phyloP scores from a whole-genome alignment of 2,888 invertebrate genomes.

The Malachius bipustulatus region DNA sequence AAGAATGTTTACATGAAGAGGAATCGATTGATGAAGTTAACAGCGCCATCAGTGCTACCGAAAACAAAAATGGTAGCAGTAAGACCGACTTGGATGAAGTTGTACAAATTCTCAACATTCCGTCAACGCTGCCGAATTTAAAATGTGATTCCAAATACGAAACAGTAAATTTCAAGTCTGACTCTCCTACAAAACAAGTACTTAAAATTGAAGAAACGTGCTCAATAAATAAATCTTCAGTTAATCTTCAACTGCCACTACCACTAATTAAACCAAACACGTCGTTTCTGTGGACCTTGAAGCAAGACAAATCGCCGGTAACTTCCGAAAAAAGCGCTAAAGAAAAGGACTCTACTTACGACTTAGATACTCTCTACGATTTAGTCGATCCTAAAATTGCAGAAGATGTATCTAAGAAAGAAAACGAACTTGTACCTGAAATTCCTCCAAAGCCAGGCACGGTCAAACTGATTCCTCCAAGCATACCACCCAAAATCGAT shows the following conservation, averaged over 20 bases:
- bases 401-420: constrained; percentile 5
- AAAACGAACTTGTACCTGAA: constrained; percentile 11
- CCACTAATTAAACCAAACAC: constrained; percentile 45
- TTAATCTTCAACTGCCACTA: not conserved
- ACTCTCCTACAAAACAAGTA: constrained; percentile 13
- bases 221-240: not conserved
- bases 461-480: constrained; percentile 6
- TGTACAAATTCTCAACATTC: constrained; percentile 29
- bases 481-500: not conserved
- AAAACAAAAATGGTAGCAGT: not conserved
- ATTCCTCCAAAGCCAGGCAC: constrained; percentile 15
- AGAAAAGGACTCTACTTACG: constrained; percentile 8
- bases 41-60: constrained; percentile 9
- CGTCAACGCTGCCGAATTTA: constrained; percentile 25
- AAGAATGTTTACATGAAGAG: too few relatives aligned
- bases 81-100: constrained; percentile 15
- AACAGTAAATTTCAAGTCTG: constrained; percentile 21
- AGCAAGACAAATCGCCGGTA: constrained; percentile 20
- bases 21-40: constrained; percentile 6
- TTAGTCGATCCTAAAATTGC: constrained; percentile 18
- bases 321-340: constrained; percentile 3
- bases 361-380: constrained; percentile 23
- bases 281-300: constrained; percentile 53
- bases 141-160: constrained; percentile 31
- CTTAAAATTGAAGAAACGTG: constrained; percentile 18